These are phyloP conservation scores for Melanargia galathea DNA, from an alignment of 2,888 invertebrate genomes.

Conservation along the genomic window DNA sequence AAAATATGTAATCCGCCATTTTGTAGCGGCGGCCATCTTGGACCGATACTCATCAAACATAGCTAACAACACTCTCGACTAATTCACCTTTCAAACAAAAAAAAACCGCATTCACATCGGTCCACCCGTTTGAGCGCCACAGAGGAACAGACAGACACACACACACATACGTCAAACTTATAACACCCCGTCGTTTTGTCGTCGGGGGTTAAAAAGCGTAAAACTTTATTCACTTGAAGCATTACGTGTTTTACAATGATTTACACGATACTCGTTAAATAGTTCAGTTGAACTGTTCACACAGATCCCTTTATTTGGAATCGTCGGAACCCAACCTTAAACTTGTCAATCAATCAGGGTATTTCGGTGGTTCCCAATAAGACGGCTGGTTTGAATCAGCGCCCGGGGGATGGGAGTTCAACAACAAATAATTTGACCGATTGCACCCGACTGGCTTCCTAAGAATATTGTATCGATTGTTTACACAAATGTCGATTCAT, in stretches of 20 bases:
- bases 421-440: conserved; percentile 54
- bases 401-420: conserved; percentile 43
- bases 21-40: too few species aligned
- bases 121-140: too few species aligned
- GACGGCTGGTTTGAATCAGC: conserved; percentile 55
- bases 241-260: conserved; percentile 6
- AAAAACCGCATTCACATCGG: too few species aligned
- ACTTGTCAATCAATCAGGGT: conserved; percentile 38
- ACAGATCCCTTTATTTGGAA: conserved; percentile 16
- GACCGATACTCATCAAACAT: too few species aligned
- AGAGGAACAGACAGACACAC: too few species aligned
- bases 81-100: too few species aligned
- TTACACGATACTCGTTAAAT: conserved; percentile 23
- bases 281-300: conserved; percentile 19
- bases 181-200: too few species aligned
- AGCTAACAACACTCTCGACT: too few species aligned
- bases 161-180: too few species aligned
- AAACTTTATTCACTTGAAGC: background rate
- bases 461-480: conserved; percentile 55
- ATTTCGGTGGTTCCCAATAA: conserved; percentile 30
- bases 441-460: conserved; percentile 59
- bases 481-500: conserved; percentile 51
- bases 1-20: too few species aligned
- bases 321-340: conserved; percentile 33
- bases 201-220: too few species aligned